These are phyloP conservation scores for Cryptoprocta ferox DNA, from an alignment of 2,797 vertebrate species.

Conservation along the genomic window DNA sequence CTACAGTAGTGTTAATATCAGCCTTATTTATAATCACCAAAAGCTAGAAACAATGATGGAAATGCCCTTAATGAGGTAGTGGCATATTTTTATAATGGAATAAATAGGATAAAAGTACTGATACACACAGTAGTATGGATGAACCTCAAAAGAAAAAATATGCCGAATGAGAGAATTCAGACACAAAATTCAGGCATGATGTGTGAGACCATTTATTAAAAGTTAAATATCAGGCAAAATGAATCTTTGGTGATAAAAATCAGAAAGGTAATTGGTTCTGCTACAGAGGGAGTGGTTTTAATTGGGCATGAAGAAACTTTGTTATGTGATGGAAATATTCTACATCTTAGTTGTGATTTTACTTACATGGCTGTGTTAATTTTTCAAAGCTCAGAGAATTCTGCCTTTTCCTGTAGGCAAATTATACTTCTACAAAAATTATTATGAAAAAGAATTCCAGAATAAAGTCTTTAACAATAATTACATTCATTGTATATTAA, in stretches of 20 bases:
- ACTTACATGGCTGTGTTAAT: neutral
- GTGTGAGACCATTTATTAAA: neutral
- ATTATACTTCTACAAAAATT: neutral
- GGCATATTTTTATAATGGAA: neutral
- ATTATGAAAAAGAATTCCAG: neutral
- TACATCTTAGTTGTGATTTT: neutral
- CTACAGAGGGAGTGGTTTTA: neutral
- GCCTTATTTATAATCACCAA: neutral
- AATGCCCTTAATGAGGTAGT: neutral
- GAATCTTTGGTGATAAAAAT: neutral
- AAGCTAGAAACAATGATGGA: neutral
- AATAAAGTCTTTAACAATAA: neutral
- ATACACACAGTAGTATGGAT: neutral
- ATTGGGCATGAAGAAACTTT: slow-evolving; percentile 12
- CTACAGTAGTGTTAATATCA: neutral
- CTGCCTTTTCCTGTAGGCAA: neutral
- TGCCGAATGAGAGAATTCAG: neutral
- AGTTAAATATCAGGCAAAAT: neutral
- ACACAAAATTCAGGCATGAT: neutral
- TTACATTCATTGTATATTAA: neutral
- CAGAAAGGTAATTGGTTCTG: neutral
- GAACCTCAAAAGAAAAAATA: neutral
- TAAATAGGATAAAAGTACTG: neutral
- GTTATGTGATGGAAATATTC: neutral
- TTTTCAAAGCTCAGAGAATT: neutral